A percentile compares a stretch with the other conserved stretches of the same genome.
Conservation (phyloP, 2,797 vertebrate genomes). For the Ambastaia sidthimunki region DNA sequence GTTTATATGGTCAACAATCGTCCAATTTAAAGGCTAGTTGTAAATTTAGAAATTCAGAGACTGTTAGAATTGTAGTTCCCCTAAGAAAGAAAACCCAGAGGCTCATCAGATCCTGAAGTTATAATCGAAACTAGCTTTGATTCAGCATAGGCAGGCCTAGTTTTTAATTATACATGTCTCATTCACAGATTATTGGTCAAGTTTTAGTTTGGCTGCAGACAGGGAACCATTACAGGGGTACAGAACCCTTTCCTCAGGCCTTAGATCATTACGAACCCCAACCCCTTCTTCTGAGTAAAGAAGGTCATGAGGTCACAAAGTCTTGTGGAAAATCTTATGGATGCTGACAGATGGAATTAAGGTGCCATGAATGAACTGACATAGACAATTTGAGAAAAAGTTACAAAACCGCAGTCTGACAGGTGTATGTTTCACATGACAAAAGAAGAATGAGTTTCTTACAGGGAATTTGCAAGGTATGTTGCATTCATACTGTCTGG, state of each 20-base stretch:
- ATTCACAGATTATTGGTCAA: too few species aligned
- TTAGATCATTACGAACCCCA: conserved; percentile 19
- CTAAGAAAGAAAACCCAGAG: background rate
- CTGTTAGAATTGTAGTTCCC: background rate
- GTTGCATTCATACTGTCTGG: background rate
- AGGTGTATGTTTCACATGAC: too few species aligned
- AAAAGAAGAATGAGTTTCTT: too few species aligned
- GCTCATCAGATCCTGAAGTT: background rate
- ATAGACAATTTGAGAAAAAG: conserved; percentile 29
- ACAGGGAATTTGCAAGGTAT: background rate
- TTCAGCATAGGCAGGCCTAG: too few species aligned
- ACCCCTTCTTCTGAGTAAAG: conserved; percentile 33
- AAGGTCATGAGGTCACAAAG: conserved; percentile 39
- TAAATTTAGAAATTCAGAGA: background rate
- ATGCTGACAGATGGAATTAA: conserved; percentile 56
- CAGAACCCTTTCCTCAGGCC: background rate
- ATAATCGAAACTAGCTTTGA: too few species aligned
- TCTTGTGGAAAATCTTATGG: conserved; percentile 19
- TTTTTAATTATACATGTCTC: too few species aligned
- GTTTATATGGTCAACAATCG: background rate
- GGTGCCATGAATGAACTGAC: conserved; percentile 20
- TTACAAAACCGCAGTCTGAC: conserved; percentile 17
- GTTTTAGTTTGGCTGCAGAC: too few species aligned
- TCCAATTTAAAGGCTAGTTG: too few species aligned
- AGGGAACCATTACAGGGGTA: background rate